Percentiles rank a stretch among this genome's conserved stretches.
phyloP scores from a whole-genome alignment of 1,140 invertebrate genomes.

The Berghia stephanieae region DNA sequence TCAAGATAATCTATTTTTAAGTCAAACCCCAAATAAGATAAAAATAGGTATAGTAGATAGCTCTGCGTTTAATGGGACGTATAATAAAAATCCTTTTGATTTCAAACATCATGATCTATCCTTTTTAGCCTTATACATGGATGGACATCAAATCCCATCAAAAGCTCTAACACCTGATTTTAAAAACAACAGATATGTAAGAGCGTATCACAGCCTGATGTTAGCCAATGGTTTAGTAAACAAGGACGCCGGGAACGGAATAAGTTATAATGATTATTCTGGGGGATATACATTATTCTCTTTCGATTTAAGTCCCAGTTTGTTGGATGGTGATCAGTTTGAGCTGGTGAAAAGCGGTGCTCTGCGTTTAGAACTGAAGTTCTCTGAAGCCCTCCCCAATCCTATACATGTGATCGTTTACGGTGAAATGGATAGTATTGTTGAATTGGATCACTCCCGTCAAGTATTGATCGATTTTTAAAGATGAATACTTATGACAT shows the following conservation, averaged over 20 bases:
- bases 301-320: no score
- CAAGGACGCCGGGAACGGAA: neutral
- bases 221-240: neutral
- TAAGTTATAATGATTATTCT: neutral
- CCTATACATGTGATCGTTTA: neutral
- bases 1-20: slow-evolving; percentile 22
- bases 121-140: no score
- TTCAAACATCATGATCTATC: neutral
- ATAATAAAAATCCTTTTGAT: slow-evolving; percentile 3
- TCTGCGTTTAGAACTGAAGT: neutral
- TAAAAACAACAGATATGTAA: neutral
- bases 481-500: neutral
- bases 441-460: neutral
- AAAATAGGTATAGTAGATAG: slow-evolving; percentile 8
- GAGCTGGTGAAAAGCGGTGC: neutral
- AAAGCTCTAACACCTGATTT: slow-evolving; percentile 9
- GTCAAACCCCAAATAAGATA: neutral
- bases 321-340: no score
- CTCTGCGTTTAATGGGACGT: slow-evolving; percentile 10
- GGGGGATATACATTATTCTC: no score
- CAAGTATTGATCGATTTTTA: no score
- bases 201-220: neutral
- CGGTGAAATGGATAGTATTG: neutral
- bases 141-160: slow-evolving; percentile 5
- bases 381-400: neutral